These are phyloP conservation scores for Drosophila asahinai DNA, from an alignment of 1,140 invertebrate genomes.

Conservation along the genomic window DNA sequence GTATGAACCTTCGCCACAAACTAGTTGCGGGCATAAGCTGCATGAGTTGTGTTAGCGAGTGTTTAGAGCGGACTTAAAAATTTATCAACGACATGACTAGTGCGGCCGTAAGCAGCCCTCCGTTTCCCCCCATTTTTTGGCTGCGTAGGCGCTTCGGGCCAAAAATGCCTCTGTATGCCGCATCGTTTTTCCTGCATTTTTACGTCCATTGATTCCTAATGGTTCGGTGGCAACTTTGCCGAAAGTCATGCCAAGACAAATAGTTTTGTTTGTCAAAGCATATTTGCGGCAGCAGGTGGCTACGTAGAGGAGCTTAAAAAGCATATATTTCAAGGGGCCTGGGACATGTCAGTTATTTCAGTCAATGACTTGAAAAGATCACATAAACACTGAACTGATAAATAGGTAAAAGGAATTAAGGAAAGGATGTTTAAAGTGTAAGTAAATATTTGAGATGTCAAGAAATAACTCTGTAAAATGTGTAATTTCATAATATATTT, in stretches of 20 bases:
- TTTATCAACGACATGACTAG: constrained; percentile 79
- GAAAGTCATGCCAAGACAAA: constrained; percentile 74
- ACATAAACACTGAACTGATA: constrained; percentile 24
- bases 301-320: neutral
- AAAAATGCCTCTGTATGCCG: constrained; percentile 32
- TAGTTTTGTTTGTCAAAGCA: constrained; percentile 79
- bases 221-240: constrained; percentile 49
- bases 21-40: constrained; percentile 66
- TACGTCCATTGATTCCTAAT: constrained; percentile 76
- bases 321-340: constrained; percentile 6
- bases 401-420: neutral
- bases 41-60: constrained; percentile 79
- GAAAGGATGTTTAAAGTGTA: no score
- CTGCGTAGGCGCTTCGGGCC: constrained; percentile 35
- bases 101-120: constrained; percentile 62
- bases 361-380: constrained; percentile 62
- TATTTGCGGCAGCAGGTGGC: constrained; percentile 58
- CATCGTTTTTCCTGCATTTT: constrained; percentile 74
- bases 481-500: neutral
- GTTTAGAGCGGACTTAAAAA: constrained; percentile 81
- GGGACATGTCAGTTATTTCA: constrained; percentile 42
- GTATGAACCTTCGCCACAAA: constrained; percentile 43
- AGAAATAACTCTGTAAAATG: no score
- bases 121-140: neutral
- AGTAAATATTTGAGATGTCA: neutral